Evolutionary conservation across 2,113 vertebrate species (phyloP).

Genomic region (Chrysemys picta): DNA sequence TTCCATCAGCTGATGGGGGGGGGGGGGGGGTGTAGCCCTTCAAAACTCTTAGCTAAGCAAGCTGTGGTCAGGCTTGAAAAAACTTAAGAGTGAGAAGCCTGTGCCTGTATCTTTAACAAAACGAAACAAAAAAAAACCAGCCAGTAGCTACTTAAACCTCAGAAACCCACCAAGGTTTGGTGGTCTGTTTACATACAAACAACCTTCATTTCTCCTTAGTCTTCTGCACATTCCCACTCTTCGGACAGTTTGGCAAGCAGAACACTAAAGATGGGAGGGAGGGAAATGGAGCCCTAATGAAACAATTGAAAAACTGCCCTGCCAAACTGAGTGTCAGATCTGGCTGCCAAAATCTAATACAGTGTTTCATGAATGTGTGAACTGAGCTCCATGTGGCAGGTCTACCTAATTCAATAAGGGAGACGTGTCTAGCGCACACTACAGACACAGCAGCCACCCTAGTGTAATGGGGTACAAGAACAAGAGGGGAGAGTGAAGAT

Average conservation of each 20-base stretch:
- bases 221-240: not conserved
- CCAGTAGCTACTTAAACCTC: not conserved
- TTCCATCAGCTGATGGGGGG: not conserved
- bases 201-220: not conserved
- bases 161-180: rapidly evolving
- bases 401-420: not conserved
- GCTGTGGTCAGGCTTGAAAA: not conserved
- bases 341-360: not conserved
- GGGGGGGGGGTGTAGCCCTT: rapidly evolving
- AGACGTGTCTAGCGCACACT: not conserved
- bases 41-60: rapidly evolving
- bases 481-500: not conserved
- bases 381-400: not conserved
- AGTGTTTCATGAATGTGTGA: not conserved
- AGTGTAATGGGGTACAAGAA: not conserved
- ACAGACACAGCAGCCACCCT: not conserved
- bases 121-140: not conserved
- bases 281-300: not conserved
- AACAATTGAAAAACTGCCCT: not conserved
- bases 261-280: not conserved
- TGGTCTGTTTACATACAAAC: rapidly evolving
- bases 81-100: rapidly evolving
- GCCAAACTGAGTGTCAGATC: not conserved
- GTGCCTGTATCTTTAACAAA: not conserved
- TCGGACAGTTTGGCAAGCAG: not conserved